Evolutionary conservation across 2,797 vertebrate species (phyloP).

Genomic region (Spatula clypeata): DNA sequence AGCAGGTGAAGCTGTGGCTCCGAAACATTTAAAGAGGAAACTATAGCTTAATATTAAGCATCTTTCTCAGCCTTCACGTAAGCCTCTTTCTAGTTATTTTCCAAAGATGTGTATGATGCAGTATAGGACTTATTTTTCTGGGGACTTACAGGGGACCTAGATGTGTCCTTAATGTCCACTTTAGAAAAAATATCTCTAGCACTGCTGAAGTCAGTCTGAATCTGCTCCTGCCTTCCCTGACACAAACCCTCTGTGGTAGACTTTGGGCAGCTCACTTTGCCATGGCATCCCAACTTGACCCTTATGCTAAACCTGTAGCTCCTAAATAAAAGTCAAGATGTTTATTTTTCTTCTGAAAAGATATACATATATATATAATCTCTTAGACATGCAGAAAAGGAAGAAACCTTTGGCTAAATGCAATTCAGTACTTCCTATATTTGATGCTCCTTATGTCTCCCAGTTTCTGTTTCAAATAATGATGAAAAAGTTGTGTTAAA

Average conservation of each 20-base stretch:
- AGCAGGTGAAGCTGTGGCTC: neutral
- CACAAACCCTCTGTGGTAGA: neutral
- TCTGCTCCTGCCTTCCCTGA: neutral
- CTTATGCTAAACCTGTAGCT: neutral
- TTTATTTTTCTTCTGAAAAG: neutral
- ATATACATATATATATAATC: neutral
- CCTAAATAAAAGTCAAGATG: neutral
- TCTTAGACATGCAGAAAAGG: constrained; percentile 1
- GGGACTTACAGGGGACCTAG: neutral
- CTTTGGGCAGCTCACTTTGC: neutral
- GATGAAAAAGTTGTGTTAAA: neutral
- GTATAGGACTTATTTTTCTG: neutral
- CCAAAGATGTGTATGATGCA: neutral
- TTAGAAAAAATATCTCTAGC: neutral
- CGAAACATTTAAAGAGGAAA: neutral
- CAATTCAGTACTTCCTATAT: neutral
- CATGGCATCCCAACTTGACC: neutral
- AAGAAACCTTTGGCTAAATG: neutral
- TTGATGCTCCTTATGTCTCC: neutral
- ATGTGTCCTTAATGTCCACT: neutral
- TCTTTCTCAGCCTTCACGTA: neutral
- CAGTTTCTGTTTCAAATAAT: constrained; percentile 54
- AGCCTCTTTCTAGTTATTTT: neutral
- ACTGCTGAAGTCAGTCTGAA: neutral
- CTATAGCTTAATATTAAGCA: neutral